Base-by-base conservation (phyloP, 2,113 vertebrate genomes). In the Procavia capensis region DNA sequence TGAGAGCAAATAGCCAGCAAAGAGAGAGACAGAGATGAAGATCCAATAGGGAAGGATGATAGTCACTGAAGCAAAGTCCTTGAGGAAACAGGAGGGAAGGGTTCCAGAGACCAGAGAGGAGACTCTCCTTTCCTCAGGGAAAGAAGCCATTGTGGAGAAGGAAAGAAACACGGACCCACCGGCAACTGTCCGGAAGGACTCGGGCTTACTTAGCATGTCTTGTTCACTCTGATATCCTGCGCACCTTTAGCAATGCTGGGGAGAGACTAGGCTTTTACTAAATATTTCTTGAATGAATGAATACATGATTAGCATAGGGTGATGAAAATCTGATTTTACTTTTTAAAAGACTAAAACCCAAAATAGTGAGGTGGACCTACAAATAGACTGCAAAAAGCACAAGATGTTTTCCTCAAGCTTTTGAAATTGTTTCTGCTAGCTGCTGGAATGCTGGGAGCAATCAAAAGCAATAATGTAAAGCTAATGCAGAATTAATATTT, bases 401-500 rank as follows among this genome's bases (percentile, higher is more conserved):
- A 91, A 78, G 75, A 84, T 95, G 34, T 70, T 96, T 92, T 96
- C 36, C 79, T 84, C 29, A 83, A 81, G 94, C 68, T 86, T 94
- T 91, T 66, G 83, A 96, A 96, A 89, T 74, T 54, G 59, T 78
- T 92, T 72, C 80, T 88, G 41, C 89, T 43, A 43, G 83, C 89
- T 78, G 80, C 91, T 97, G 94, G 83, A 89, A 54, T 86, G 93
- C n/a, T 92, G 7, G 25, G 41, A 96, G 89, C 57, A 95, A 95
- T 93, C 91, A 91, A 88, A 82, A 89, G 89, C 66, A 76, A 95
- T 72, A 76, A 95, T 96, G 88, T 86, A 97, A 95, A 97, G 85
- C 96, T 97, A 93, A 97, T 94, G 93, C 17, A 70, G 75, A 91
- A 97, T 97, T 96, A 97, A 96, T 97, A 97, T 97, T 97, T 97